Evolutionary conservation across 2,797 vertebrate species (phyloP).

Genomic region (Malurus leucopterus): DNA sequence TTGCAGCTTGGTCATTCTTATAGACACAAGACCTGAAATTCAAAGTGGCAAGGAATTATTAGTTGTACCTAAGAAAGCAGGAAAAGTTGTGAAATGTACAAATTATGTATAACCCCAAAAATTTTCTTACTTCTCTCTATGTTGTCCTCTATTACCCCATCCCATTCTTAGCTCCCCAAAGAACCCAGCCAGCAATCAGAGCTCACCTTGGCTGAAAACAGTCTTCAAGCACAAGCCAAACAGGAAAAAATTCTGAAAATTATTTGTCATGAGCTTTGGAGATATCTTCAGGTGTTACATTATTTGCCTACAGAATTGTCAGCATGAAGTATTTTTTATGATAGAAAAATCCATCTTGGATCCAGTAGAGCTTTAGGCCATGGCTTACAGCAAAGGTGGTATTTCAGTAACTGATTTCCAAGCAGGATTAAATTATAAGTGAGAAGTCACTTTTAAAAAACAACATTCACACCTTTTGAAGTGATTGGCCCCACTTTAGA

Average conservation of each 20-base stretch:
- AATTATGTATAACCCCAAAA: not conserved
- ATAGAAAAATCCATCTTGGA: not conserved
- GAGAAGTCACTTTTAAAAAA: not conserved
- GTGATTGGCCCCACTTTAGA: not conserved
- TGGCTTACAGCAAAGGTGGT: not conserved
- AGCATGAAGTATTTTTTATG: not conserved
- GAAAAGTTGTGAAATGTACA: not conserved
- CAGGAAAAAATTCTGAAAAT: not conserved
- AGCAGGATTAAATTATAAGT: not conserved
- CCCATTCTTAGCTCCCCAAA: not conserved
- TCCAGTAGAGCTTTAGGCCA: not conserved
- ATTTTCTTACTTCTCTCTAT: not conserved
- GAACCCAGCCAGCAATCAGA: not conserved
- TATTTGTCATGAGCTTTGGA: not conserved
- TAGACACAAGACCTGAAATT: constrained; percentile 86
- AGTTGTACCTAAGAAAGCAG: not conserved
- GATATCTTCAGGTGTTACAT: not conserved
- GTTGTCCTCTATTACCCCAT: not conserved
- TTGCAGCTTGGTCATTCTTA: constrained; percentile 97
- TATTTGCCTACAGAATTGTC: not conserved
- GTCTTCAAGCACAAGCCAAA: not conserved
- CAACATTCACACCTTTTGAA: not conserved
- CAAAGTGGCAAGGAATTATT: constrained; percentile 15
- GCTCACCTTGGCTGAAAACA: not conserved
- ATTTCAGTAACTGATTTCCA: not conserved